Conservation (phyloP, 2,113 vertebrate genomes). For the Scomber scombrus region DNA sequence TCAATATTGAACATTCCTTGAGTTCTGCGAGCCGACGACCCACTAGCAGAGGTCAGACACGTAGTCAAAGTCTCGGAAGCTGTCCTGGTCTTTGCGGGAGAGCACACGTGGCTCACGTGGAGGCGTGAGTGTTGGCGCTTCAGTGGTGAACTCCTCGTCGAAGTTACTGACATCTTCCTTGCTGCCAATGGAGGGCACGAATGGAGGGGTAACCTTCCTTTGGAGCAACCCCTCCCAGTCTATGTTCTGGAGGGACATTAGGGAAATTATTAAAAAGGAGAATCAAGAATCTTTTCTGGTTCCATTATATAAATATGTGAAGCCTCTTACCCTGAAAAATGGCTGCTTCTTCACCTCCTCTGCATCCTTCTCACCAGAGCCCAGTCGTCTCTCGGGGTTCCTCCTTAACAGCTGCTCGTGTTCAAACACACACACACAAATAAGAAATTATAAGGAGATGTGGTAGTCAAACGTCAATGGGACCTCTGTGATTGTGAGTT, state of each 20-base stretch:
- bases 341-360: constrained; percentile 99
- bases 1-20: constrained; percentile 38
- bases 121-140: constrained; percentile 93
- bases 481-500: background rate
- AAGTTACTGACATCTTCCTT: constrained; percentile 98
- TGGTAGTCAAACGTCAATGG: background rate
- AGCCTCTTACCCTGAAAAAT: constrained; percentile 92
- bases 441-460: background rate
- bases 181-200: constrained; percentile 91
- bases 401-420: constrained; percentile 90
- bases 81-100: constrained; percentile 94
- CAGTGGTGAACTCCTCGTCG: constrained; percentile 98
- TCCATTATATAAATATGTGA: background rate
- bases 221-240: constrained; percentile 95
- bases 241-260: constrained; percentile 83
- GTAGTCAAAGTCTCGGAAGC: constrained; percentile 98
- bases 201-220: constrained; percentile 94
- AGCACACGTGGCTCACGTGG: constrained; percentile 96
- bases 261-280: background rate
- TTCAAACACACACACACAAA: constrained; percentile 25
- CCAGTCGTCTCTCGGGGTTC: constrained; percentile 95
- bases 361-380: constrained; percentile 96
- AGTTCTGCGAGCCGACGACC: background rate
- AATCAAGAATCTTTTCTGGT: background rate
- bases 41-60: constrained; percentile 97